Conservation (phyloP, 2,113 vertebrate genomes). For the Muntiacus muntjak region DNA sequence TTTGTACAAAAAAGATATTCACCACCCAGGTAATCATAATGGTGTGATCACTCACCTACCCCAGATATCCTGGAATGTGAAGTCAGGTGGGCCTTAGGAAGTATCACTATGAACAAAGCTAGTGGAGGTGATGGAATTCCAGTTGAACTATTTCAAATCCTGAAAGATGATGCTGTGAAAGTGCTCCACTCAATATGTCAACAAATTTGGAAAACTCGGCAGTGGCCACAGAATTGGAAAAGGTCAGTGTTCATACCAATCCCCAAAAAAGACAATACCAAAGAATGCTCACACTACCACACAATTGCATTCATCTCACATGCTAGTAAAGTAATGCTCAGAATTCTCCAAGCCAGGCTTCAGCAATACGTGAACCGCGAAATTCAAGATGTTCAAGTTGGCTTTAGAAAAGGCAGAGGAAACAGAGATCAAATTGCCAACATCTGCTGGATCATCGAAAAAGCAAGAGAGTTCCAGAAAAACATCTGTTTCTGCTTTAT, state of each 20-base stretch:
- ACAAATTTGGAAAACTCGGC: not conserved
- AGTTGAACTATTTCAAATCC: too few relatives aligned
- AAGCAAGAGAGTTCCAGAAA: not conserved
- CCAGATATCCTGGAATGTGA: too few relatives aligned
- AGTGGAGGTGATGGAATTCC: too few relatives aligned
- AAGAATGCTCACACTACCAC: not conserved
- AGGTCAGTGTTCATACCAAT: not conserved
- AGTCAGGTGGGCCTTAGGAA: too few relatives aligned
- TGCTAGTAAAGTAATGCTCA: not conserved
- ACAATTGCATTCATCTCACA: not conserved
- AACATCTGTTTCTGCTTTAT: not conserved
- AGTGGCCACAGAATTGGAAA: not conserved
- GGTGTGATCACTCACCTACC: too few relatives aligned
- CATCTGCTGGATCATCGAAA: fast-evolving
- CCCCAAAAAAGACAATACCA: not conserved
- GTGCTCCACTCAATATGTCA: too few relatives aligned
- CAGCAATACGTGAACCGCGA: not conserved
- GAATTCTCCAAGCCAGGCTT: not conserved
- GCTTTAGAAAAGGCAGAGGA: not conserved
- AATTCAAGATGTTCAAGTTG: not conserved
- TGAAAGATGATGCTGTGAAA: too few relatives aligned
- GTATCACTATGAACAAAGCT: too few relatives aligned
- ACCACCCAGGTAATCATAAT: too few relatives aligned
- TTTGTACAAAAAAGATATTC: too few relatives aligned
- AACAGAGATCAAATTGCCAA: not conserved